A percentile compares a stretch with the other conserved stretches of the same genome.
Conservation (phyloP, 2,113 vertebrate species). For the Macaca nemestrina region DNA sequence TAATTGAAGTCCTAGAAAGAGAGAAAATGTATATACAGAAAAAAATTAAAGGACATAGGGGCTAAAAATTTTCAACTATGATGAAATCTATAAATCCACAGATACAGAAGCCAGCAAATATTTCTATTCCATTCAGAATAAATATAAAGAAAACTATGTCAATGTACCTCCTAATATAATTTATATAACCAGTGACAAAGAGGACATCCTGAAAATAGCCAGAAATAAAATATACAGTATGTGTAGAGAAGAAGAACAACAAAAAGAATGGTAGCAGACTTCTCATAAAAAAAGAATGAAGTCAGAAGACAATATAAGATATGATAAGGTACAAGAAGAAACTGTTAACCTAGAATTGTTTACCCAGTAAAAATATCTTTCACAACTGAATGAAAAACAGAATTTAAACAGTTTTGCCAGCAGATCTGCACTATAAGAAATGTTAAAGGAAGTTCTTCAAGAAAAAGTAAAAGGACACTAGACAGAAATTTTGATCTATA, state of each 20-base stretch:
- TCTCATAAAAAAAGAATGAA: neutral
- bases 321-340: neutral
- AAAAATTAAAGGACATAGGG: neutral
- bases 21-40: neutral
- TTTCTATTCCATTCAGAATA: neutral
- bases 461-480: neutral
- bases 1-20: neutral
- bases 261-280: neutral
- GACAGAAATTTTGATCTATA: neutral
- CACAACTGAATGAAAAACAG: neutral
- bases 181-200: neutral
- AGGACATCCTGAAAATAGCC: neutral
- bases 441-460: neutral
- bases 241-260: neutral
- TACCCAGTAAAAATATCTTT: neutral
- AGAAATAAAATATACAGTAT: neutral
- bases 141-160: neutral
- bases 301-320: neutral
- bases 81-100: neutral
- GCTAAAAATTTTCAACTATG: neutral
- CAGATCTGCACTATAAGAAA: neutral
- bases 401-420: neutral
- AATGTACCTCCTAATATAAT: neutral
- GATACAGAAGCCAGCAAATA: neutral
- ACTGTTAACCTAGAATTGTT: neutral